Base-by-base conservation (phyloP, 2,113 vertebrate genomes). In the Tachysurus vachellii region DNA sequence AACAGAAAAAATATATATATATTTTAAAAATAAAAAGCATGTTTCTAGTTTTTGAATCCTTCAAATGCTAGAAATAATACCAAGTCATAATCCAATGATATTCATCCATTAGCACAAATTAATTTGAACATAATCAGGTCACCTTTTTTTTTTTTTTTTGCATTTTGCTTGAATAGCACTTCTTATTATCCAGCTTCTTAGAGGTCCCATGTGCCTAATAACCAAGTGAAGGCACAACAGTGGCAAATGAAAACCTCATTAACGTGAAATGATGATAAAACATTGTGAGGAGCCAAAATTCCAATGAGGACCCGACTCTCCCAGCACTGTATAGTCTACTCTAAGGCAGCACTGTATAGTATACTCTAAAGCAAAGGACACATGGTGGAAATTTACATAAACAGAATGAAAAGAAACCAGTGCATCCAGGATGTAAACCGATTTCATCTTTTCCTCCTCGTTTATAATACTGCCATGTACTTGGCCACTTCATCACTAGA, bases 401-500 rank as follows among this genome's bases (percentile, higher is more conserved):
- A 19, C 36, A 54, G 42, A 31, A 64, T 62, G 36, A 77, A 79
- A 66, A 79, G 76, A 85, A 42, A 54, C 44, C 28, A 8, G 53
- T 59, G 57, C 26, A 11, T 62, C 19, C 26, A 36, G 47, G 36
- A 85, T 1, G 75, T 16, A 79, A 66, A 36, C 57, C 10, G 59
- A 23, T 54, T 70, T 88, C 12, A n/a, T 26, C 56, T 70, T 83
- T 85, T n/a, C 31, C 44, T 84, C 42, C 36, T 21, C 76, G 59
- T 85, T 88, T 26, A 86, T 85, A 26, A 44, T 61, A 54, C 57
- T 82, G 56, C 89, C 53, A 82, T 86, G 42, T 14, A 14, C 11
- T 23, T 82, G 44, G 21, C 53, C 73, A 83, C 70, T 57, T 80
- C 53, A 83, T 86, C 77, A 88, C 85, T 73, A 87, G 79, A 89